Percentiles rank a stretch among this genome's conserved stretches.
These are phyloP conservation scores for Ictalurus punctatus DNA, from an alignment of 2,113 vertebrate genomes.

Conservation along the genomic window DNA sequence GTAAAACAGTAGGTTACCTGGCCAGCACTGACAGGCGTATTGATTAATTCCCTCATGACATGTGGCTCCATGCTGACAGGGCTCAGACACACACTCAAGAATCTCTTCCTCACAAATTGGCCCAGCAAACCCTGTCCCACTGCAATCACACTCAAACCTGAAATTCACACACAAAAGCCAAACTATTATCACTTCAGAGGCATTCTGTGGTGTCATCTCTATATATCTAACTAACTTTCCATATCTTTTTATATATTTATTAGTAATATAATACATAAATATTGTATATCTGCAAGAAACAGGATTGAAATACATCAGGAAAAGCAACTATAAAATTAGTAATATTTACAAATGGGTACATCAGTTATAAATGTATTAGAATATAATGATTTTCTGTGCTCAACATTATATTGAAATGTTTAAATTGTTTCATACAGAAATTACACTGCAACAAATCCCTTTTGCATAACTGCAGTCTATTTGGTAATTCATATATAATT, in stretches of 20 bases:
- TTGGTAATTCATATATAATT: not conserved
- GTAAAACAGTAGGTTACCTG: conserved; percentile 71
- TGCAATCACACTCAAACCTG: conserved; percentile 87
- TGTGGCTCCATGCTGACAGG: conserved; percentile 81
- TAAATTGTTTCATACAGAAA: not conserved
- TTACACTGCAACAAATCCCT: not conserved
- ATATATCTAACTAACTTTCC: not conserved
- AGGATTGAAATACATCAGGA: not conserved
- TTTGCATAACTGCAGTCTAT: not conserved
- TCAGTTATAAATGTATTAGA: not conserved
- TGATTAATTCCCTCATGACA: conserved; percentile 81
- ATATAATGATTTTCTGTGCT: not conserved
- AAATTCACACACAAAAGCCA: not conserved
- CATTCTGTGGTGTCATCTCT: not conserved
- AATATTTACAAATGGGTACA: not conserved
- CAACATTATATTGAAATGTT: not conserved
- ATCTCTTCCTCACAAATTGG: conserved; percentile 83
- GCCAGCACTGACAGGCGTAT: conserved; percentile 87
- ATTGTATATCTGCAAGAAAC: not conserved
- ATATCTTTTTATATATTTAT: not conserved
- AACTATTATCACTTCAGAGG: not conserved
- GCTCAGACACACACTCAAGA: conserved; percentile 86
- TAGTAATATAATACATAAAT: too few species aligned
- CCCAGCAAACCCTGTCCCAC: conserved; percentile 82
- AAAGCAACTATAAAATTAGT: not conserved